Conservation (phyloP, 1,140 invertebrate species). For the Antheraea mylitta region DNA sequence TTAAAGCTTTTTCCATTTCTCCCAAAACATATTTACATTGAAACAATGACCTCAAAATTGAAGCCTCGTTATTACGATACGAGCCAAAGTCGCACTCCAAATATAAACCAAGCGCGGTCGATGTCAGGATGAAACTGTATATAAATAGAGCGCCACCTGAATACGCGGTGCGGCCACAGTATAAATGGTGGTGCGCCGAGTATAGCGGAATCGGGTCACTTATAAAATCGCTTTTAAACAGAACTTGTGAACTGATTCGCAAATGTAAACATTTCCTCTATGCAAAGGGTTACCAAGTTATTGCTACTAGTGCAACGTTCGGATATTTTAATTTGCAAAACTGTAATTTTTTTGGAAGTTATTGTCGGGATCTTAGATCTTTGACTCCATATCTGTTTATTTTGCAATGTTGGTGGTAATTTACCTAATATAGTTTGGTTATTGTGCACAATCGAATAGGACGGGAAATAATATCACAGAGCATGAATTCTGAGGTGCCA, state of each 20-base stretch:
- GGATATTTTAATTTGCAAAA: neutral
- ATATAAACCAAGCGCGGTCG: neutral
- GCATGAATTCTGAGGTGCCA: too few species aligned
- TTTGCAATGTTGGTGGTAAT: too few species aligned
- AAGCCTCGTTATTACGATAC: neutral
- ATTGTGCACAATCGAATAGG: too few species aligned
- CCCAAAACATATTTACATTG: neutral
- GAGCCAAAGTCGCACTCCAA: neutral
- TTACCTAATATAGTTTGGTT: too few species aligned
- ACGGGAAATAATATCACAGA: too few species aligned
- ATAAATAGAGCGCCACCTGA: neutral
- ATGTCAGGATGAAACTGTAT: neutral
- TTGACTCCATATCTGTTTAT: too few species aligned
- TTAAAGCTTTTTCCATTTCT: too few species aligned
- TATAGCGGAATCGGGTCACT: neutral
- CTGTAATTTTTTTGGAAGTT: too few species aligned
- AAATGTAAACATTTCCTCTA: neutral
- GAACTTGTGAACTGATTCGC: neutral
- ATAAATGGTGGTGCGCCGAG: neutral
- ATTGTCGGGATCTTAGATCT: too few species aligned
- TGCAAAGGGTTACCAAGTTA: neutral
- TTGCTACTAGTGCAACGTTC: neutral
- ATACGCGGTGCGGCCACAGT: neutral
- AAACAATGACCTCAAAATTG: neutral
- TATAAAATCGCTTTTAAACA: neutral